Conservation (phyloP, 2,113 vertebrate species). For the Speoplatyrhinus poulsoni region DNA sequence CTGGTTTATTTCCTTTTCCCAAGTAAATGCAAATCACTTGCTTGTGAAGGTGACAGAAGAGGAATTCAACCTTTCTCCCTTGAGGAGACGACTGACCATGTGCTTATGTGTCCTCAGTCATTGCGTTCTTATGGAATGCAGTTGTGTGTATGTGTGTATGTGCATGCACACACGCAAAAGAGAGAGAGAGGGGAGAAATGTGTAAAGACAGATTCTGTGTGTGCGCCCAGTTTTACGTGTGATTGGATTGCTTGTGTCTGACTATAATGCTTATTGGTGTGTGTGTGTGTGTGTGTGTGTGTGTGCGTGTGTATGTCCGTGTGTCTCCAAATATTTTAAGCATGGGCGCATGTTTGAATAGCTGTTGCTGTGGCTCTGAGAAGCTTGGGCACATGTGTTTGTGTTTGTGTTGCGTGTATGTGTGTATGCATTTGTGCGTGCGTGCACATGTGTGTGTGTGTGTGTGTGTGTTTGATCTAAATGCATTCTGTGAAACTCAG, state of each 20-base stretch:
- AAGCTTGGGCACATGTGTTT: slow-evolving; percentile 18
- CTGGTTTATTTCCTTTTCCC: slow-evolving; percentile 48
- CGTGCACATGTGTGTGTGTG: slow-evolving; percentile 12
- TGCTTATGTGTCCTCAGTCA: slow-evolving; percentile 13
- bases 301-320: not conserved
- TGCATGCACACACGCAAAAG: not conserved
- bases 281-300: too few species aligned
- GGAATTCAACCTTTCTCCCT: slow-evolving; percentile 60
- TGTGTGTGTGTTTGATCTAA: slow-evolving; percentile 2
- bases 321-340: too few species aligned
- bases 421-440: slow-evolving; percentile 7
- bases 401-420: slow-evolving; percentile 18
- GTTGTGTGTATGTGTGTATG: not conserved
- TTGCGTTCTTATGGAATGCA: not conserved
- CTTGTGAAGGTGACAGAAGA: slow-evolving; percentile 49
- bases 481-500: slow-evolving; percentile 41
- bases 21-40: slow-evolving; percentile 21
- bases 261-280: too few species aligned
- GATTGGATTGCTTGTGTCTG: too few species aligned
- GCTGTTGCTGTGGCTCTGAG: slow-evolving; percentile 14
- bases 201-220: too few species aligned
- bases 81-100: slow-evolving; percentile 43
- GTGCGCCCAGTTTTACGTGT: too few species aligned
- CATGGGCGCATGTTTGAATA: too few species aligned
- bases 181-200: slow-evolving; percentile 1